phyloP scores from a whole-genome alignment of 2,888 invertebrate species.

The Drosophila nr. perissopoda region DNA sequence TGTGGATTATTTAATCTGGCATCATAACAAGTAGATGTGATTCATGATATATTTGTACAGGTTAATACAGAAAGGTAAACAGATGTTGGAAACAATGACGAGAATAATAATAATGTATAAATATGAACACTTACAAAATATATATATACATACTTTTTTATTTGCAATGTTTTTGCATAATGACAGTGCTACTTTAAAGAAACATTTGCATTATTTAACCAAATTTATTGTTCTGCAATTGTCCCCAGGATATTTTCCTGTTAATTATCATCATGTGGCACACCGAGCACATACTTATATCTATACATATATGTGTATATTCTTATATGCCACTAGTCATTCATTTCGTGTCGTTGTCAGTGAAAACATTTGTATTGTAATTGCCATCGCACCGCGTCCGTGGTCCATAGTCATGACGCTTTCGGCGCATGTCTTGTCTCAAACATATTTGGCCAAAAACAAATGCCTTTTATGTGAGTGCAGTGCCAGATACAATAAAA shows the following conservation, averaged over 20 bases:
- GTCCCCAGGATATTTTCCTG: constrained; percentile 20
- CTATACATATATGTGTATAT: background rate
- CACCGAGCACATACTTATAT: background rate
- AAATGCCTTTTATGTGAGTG: constrained; percentile 48
- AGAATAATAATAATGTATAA: constrained; percentile 1
- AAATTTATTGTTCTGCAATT: constrained; percentile 18
- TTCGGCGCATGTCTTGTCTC: constrained; percentile 41
- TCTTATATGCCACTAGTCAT: constrained; percentile 28
- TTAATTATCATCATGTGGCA: constrained; percentile 40
- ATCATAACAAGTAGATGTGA: background rate
- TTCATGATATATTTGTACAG: background rate
- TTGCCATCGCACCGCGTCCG: constrained; percentile 26
- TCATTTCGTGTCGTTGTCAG: constrained; percentile 43
- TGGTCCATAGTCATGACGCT: background rate
- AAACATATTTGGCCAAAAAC: constrained; percentile 42
- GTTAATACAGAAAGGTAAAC: background rate
- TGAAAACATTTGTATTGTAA: constrained; percentile 56
- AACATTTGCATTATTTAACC: constrained; percentile 10
- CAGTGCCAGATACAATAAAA: constrained; percentile 39
- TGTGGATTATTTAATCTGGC: background rate
- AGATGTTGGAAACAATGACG: background rate
- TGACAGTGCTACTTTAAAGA: background rate
- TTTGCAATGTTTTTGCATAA: background rate
- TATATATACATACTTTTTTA: background rate
- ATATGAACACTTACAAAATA: background rate